phyloP scores from a whole-genome alignment of 2,797 vertebrate species.

The Protonibea diacanthus region DNA sequence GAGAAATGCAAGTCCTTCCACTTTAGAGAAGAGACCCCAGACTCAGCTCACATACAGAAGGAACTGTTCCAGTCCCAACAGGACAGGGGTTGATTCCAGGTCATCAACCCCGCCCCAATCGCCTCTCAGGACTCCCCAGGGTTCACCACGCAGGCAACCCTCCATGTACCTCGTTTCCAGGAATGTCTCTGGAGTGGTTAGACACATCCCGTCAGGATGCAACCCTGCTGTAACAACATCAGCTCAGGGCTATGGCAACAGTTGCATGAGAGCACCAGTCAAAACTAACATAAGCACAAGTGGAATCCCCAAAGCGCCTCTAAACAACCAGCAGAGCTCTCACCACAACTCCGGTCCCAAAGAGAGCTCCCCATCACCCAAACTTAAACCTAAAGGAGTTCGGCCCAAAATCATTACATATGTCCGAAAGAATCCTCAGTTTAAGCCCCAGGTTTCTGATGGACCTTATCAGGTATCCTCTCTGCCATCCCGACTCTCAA shows the following conservation, averaged over 20 bases:
- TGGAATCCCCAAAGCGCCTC: conserved; percentile 90
- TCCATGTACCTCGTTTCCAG: conserved; percentile 80
- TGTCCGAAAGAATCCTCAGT: conserved; percentile 93
- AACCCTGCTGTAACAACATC: conserved; percentile 66
- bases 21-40: conserved; percentile 80
- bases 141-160: conserved; percentile 81
- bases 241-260: conserved; percentile 83
- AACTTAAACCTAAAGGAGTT: conserved; percentile 93
- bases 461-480: conserved; percentile 87
- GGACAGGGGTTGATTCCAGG: conserved; percentile 70
- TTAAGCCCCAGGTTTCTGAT: conserved; percentile 88
- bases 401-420: conserved; percentile 99
- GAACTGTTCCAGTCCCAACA: conserved; percentile 82
- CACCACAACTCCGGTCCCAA: conserved; percentile 80
- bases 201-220: conserved; percentile 74
- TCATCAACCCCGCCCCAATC: conserved; percentile 81
- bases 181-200: conserved; percentile 72
- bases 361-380: conserved; percentile 84
- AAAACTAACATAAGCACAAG: conserved; percentile 87
- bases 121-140: conserved; percentile 78
- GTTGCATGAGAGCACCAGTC: conserved; percentile 90
- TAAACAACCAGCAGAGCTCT: conserved; percentile 84
- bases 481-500: conserved; percentile 85
- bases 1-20: conserved; percentile 63
- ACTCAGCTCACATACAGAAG: conserved; percentile 79